Base-by-base conservation (phyloP, 2,888 invertebrate species). In the Netelia virgata region DNA sequence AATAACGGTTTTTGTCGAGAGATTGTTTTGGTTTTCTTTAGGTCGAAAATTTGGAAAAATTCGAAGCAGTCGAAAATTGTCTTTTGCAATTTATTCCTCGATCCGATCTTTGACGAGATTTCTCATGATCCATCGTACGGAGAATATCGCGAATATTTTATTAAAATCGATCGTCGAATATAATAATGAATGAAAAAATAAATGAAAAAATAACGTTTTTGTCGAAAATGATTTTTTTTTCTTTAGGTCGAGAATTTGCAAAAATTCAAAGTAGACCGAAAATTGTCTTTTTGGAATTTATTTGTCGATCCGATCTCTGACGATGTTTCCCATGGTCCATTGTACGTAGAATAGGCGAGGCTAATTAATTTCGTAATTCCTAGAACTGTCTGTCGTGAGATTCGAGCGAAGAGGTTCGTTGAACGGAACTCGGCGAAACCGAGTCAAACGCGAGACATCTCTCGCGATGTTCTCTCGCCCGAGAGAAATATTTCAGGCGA, bases 291-390 rank as follows among this genome's bases (percentile, higher is more conserved):
- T 16, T n/a, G n/a, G 8, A 55, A 16, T 55, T 16, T 55, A 55
- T n/a, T 16, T 3, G 1, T 18, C 14, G 14, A 50, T 53, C 61
- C n/a, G n/a, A 16, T 10, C 41, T 36, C 18, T n/a, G 41, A 6
- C 16, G 20, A 43, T 18, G 1, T 50, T 68, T 14, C 23, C 20
- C 63, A 10, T 16, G 14, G n/a, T 55, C 16, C n/a, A n/a, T 55
- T 16, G 8, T 23, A 16, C 53, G 20, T 28, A 18, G n/a, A 18
- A 41, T 69, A 36, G 8, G 41, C 50, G 23, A 53, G 41, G 47
- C 57, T 76, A 70, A 78, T 70, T 78, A 70, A 70, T 70, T 78
- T 70, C 41, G 28, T 55, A 18, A 10, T 72, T 41, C 55, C 36
- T 20, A 59, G 43, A 11, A 43, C 68, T 23, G 20, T 20, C 59